phyloP scores from a whole-genome alignment of 2,888 invertebrate genomes.

The Patella pellucida region DNA sequence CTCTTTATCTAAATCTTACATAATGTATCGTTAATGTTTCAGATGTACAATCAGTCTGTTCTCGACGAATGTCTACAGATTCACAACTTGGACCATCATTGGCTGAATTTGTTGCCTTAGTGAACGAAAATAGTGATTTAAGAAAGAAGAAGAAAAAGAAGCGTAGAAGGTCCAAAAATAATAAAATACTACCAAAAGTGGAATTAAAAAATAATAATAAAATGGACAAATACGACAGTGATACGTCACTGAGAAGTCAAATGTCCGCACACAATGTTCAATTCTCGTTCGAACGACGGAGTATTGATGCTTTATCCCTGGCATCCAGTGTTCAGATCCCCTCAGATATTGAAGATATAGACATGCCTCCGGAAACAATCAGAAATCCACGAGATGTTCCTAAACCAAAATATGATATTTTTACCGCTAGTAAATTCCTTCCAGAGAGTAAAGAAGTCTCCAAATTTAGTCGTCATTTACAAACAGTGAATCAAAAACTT shows the following conservation, averaged over 20 bases:
- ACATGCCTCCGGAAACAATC: background rate
- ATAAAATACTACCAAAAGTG: constrained; percentile 42
- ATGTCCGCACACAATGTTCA: constrained; percentile 52
- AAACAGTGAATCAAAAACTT: background rate
- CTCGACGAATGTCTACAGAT: constrained; percentile 85
- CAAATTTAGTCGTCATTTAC: constrained; percentile 3
- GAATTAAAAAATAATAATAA: constrained; percentile 31
- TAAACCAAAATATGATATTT: background rate
- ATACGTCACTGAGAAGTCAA: constrained; percentile 54
- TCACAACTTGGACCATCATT: constrained; percentile 76
- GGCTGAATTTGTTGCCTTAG: constrained; percentile 31
- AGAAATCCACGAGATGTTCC: background rate
- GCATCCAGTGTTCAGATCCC: constrained; percentile 26
- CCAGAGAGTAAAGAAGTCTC: background rate
- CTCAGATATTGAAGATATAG: background rate
- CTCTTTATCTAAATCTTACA: too few relatives aligned
- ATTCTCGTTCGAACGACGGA: constrained; percentile 41
- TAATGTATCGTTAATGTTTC: constrained; percentile 19
- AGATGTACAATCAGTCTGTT: constrained; percentile 50
- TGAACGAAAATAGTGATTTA: constrained; percentile 42
- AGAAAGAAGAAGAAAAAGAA: constrained; percentile 48
- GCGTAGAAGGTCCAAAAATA: constrained; percentile 50
- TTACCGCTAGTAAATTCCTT: background rate
- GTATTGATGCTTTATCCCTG: constrained; percentile 37
- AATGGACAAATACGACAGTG: constrained; percentile 47